Evolutionary conservation across 2,888 invertebrate genomes (phyloP), one percentile per base, ranked within the genome.

Genomic region (Malthinus seriepunctatus): DNA sequence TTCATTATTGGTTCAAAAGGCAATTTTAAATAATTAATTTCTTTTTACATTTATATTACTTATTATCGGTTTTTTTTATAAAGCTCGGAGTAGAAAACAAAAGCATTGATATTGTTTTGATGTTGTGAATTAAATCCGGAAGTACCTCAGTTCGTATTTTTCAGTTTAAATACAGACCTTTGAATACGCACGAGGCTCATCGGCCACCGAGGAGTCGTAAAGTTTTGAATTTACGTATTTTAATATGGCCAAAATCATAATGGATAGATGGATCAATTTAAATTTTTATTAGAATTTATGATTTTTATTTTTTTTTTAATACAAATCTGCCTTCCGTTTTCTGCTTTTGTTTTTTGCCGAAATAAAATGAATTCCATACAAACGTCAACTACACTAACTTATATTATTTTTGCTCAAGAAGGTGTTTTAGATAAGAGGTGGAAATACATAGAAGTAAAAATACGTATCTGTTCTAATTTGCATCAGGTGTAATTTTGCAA

Each of bases 271-370:
- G 52, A 52, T 52, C 52, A 52, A 52, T 52, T 52, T 52, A 52
- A 52, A 52, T 52, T 52, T 51, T 52, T 52, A 52, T 52, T 52
- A 45, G 46, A 38, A 52, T 52, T 52, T 52, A 52, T 52, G 52
- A 46, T 46, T 52, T 46, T 52, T 45, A 45, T 52, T 52, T 46
- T 52, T 23, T 23, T 23, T 23, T 3, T 23, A 23, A 23, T 23
- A 23, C 23, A 23, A 23, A 23, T 23, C 23, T 23, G 2, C 23
- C 23, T 23, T 23, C 23, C 23, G 2, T 23, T 23, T 23, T 23
- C 5, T 23, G 23, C 23, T 23, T 23, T 23, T 23, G 23, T 23
- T 5, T 23, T 23, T 23, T 23, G 23, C 23, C 5, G n/a, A n/a
- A 23, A 23, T 5, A 23, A 23, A 23, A 23, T 2, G 23, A 23